Percentiles rank a stretch among this genome's conserved stretches.
Evolutionary conservation across 2,797 vertebrate genomes (phyloP).

Genomic region (Naso thynnoides): DNA sequence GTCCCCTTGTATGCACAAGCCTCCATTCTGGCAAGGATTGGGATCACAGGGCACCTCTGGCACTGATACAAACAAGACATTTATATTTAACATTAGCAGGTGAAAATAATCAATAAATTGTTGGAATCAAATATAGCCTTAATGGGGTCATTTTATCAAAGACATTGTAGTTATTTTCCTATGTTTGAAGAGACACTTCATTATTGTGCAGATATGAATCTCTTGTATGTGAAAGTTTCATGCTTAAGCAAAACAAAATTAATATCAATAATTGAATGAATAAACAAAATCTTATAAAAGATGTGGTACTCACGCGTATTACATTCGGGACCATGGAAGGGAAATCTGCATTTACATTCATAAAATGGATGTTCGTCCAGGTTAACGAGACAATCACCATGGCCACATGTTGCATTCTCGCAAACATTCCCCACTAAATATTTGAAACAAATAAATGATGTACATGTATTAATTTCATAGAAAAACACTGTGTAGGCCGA

Average conservation of each 20-base stretch:
- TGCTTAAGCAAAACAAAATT: too few relatives aligned
- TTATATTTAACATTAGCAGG: neutral
- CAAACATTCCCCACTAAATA: conserved; percentile 70
- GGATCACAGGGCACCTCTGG: conserved; percentile 60
- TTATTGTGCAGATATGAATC: too few relatives aligned
- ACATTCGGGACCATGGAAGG: conserved; percentile 69
- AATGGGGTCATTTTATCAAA: too few relatives aligned
- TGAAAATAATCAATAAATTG: too few relatives aligned
- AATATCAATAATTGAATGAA: too few relatives aligned
- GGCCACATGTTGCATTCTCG: conserved; percentile 62
- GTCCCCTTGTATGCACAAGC: conserved; percentile 47
- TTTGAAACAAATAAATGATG: neutral
- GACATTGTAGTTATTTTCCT: too few relatives aligned
- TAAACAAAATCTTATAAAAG: neutral
- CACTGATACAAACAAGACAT: conserved; percentile 22
- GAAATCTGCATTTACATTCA: conserved; percentile 79
- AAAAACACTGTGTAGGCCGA: too few relatives aligned
- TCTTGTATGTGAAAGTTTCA: too few relatives aligned
- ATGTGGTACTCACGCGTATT: conserved; percentile 40
- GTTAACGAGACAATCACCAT: conserved; percentile 69
- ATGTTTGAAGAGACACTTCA: too few relatives aligned
- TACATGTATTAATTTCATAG: too few relatives aligned
- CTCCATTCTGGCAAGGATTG: conserved; percentile 76
- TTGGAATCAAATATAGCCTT: too few relatives aligned
- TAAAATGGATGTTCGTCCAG: conserved; percentile 52